phyloP scores from a whole-genome alignment of 2,797 vertebrate genomes.

The Columba guinea region DNA sequence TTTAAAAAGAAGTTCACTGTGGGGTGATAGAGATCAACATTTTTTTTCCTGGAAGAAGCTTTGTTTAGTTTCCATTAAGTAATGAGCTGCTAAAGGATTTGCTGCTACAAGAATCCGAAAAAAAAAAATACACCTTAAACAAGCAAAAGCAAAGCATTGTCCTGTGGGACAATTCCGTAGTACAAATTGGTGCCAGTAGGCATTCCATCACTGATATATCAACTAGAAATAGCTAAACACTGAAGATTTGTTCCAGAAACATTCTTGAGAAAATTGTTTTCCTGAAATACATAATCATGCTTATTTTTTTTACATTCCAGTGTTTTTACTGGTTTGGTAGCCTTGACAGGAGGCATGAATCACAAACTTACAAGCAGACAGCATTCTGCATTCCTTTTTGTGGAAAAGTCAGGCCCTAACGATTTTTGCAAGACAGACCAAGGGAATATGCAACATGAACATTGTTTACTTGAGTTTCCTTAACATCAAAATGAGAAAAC shows the following conservation, averaged over 20 bases:
- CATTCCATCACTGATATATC: conserved; percentile 44
- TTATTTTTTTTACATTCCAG: conserved; percentile 65
- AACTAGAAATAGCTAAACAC: conserved; percentile 56
- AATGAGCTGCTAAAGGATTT: conserved; percentile 65
- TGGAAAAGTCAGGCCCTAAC: conserved; percentile 15
- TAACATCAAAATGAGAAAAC: background rate
- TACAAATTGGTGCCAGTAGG: conserved; percentile 51
- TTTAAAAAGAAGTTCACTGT: conserved; percentile 55
- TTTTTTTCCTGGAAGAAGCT: conserved; percentile 63
- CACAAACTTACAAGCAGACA: conserved; percentile 52
- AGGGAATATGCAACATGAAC: background rate
- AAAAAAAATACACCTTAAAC: conserved; percentile 59
- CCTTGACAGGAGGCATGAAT: conserved; percentile 65
- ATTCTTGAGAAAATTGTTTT: conserved; percentile 69
- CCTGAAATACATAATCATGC: conserved; percentile 67
- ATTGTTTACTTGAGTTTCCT: background rate
- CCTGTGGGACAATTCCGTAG: conserved; percentile 30
- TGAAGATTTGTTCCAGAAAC: conserved; percentile 66
- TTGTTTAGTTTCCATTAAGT: conserved; percentile 64
- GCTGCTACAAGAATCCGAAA: conserved; percentile 38
- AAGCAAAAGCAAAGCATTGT: conserved; percentile 9
- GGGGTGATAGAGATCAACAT: conserved; percentile 48
- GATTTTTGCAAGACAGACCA: conserved; percentile 4
- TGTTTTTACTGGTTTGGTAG: conserved; percentile 64
- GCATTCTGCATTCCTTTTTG: conserved; percentile 43